Base-by-base conservation (phyloP, 2,113 vertebrate genomes). In the Garra rufa region DNA sequence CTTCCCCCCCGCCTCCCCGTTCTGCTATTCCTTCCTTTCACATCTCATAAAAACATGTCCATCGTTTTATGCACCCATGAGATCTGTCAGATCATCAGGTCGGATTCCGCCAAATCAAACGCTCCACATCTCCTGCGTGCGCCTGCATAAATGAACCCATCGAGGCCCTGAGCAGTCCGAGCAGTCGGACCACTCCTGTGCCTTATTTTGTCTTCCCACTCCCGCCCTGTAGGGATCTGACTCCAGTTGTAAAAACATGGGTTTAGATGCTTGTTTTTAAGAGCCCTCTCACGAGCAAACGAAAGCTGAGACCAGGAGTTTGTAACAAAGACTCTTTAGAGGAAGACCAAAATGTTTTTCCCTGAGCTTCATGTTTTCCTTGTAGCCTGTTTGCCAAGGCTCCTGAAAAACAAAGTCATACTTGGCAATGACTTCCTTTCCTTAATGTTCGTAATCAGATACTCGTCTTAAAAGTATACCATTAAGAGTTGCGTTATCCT, bases 191-290 rank as follows among this genome's bases (percentile, higher is more conserved):
- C 76, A 67, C 85, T 85, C 84, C 85, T 77, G 87, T 76, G 80
- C 90, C 91, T 90, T 81, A 79, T 91, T 88, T 85, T 86, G 89
- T 88, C 89, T 89, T 76, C 80, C 89, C 84, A 48, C 84, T 88
- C 88, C 90, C 79, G 50, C 88, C 85, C 90, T 87, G 85, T 88
- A 88, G 90, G 93, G 89, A 88, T 85, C 83, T 80, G 87, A 89
- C 90, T 90, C 89, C 86, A 88, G 89, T 92, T 91, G 91, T 89
- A 88, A 93, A 92, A 94, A 94, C 92, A 93, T 5, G 73, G 85
- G 85, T 91, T 89, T 89, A 87, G 91, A 90, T 90, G 91, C 90
- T 92, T 93, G 90, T 92, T 93, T 87, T 93, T 90, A 88, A 10
- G 77, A 76, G 78, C 82, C 89, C 90, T 92, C 92, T 92, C 89